Conservation (phyloP, 2,888 invertebrate genomes). For the Galerucella pusilla region DNA sequence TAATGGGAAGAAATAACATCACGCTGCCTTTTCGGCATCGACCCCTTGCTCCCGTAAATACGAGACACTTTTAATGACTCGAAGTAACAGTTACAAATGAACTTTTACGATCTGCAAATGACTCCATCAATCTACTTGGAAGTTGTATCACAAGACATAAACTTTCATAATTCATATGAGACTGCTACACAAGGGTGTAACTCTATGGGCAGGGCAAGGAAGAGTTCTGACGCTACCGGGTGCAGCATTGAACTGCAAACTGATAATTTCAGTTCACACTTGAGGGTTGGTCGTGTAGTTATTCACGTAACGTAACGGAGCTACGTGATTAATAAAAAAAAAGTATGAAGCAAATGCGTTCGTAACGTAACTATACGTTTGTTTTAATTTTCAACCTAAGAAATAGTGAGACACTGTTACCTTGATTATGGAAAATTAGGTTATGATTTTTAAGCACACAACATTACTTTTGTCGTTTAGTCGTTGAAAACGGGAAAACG, state of each 20-base stretch:
- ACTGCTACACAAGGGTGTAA: slow-evolving; percentile 22
- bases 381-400: too few relatives aligned
- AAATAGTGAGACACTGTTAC: too few relatives aligned
- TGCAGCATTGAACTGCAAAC: not conserved
- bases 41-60: slow-evolving; percentile 14
- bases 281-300: too few relatives aligned
- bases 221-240: not conserved
- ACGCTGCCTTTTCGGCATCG: slow-evolving; percentile 19
- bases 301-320: too few relatives aligned
- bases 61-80: slow-evolving; percentile 30
- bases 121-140: slow-evolving; percentile 29
- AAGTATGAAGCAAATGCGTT: too few relatives aligned
- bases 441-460: too few relatives aligned
- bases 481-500: too few relatives aligned
- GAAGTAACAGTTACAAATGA: slow-evolving; percentile 27
- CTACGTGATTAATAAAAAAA: too few relatives aligned
- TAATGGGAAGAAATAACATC: slow-evolving; percentile 28
- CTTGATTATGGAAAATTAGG: too few relatives aligned
- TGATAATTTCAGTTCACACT: not conserved
- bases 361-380: too few relatives aligned
- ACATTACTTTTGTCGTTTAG: too few relatives aligned
- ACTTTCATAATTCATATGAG: slow-evolving; percentile 32
- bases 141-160: slow-evolving; percentile 18
- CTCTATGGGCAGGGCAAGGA: slow-evolving; percentile 3
- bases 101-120: slow-evolving; percentile 32